These are phyloP conservation scores for Gymnobelideus leadbeateri DNA, from an alignment of 2,113 vertebrate species.

Conservation along the genomic window DNA sequence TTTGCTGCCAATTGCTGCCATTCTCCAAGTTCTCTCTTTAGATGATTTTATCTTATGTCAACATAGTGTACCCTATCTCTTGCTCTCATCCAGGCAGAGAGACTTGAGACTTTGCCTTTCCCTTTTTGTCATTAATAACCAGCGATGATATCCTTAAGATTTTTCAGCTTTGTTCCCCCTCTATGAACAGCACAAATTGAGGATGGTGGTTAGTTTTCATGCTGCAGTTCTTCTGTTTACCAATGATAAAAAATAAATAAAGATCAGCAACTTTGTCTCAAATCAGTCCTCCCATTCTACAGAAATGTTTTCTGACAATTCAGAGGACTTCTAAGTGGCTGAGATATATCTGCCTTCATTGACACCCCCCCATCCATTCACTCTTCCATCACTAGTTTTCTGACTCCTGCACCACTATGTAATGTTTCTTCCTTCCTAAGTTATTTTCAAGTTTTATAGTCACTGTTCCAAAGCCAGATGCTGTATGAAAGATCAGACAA, in stretches of 20 bases:
- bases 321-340: constrained; percentile 22
- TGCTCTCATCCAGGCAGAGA: constrained; percentile 53
- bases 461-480: background rate
- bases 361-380: background rate
- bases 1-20: constrained; percentile 49
- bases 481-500: constrained; percentile 11
- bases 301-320: background rate
- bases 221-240: constrained; percentile 13
- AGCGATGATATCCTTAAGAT: constrained; percentile 63
- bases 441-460: background rate
- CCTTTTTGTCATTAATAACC: constrained; percentile 68
- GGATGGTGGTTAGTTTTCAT: constrained; percentile 64
- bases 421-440: background rate
- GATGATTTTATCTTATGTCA: constrained; percentile 65
- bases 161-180: constrained; percentile 61
- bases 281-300: background rate
- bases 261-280: constrained; percentile 37
- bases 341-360: background rate
- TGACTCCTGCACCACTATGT: background rate
- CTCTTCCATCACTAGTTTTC: background rate
- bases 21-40: constrained; percentile 1
- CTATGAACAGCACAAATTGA: constrained; percentile 46
- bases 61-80: constrained; percentile 63
- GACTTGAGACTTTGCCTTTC: constrained; percentile 54
- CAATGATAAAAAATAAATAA: constrained; percentile 37